Conservation (phyloP, 2,113 vertebrate species). For the Mellivora capensis region DNA sequence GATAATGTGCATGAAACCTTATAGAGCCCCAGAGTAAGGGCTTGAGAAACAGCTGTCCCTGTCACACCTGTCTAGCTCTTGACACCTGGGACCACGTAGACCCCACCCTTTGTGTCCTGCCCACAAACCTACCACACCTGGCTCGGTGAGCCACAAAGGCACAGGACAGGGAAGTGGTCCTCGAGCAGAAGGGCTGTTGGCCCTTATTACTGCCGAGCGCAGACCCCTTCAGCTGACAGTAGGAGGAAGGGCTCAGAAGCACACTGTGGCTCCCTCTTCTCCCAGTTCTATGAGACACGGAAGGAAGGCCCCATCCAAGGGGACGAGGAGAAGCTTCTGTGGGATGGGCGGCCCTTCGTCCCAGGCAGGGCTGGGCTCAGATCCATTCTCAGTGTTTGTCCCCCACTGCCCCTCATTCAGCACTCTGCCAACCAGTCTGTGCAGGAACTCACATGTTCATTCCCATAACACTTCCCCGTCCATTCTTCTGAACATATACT, state of each 20-base stretch:
- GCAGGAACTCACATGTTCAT: neutral
- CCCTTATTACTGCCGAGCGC: too few relatives aligned
- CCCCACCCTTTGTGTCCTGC: too few relatives aligned
- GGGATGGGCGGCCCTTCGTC: neutral
- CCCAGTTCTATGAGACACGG: neutral
- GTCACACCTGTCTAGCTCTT: neutral
- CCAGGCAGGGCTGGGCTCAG: neutral
- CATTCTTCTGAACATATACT: neutral
- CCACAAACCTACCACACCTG: too few relatives aligned
- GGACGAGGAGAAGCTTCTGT: neutral
- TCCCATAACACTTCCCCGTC: too few relatives aligned
- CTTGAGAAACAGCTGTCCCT: neutral
- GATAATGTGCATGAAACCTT: neutral
- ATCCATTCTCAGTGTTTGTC: neutral
- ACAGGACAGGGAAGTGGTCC: neutral
- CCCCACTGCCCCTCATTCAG: neutral
- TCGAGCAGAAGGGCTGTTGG: neutral
- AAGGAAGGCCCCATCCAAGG: neutral
- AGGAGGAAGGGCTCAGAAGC: neutral
- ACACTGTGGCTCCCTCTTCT: neutral
- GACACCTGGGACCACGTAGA: neutral
- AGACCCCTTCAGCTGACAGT: neutral
- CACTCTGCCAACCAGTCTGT: neutral
- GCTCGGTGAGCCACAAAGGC: neutral
- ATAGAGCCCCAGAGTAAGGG: fast-evolving